Base-by-base conservation (phyloP, 2,113 vertebrate genomes). In the Aspiorhynchus laticeps region DNA sequence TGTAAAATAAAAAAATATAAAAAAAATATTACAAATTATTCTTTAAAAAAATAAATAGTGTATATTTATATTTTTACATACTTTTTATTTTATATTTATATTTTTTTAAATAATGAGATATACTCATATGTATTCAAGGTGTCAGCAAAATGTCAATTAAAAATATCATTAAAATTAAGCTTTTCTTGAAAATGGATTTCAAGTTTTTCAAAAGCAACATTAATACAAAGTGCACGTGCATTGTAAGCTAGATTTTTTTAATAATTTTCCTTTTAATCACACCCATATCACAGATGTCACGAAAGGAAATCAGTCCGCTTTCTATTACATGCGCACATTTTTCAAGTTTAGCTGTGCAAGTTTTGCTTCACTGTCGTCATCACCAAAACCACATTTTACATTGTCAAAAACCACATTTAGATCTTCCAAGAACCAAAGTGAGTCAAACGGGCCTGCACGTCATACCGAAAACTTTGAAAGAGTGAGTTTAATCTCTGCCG, bases 361-460 rank as follows among this genome's bases (percentile, higher is more conserved):
- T 36, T 33, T 79, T 28, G 21, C 24, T 19, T 26, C 26, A 10
- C 36, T 43, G 38, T 43, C 38, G 38, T 82, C 80, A 82, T 46
- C 15, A 82, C 80, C 80, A 67, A 82, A 67, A 24, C 79, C 79
- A 65, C 59, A 81, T 65, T 28, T 28, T 28, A 81, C 36, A 46
- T 43, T 81, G 79, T 28, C 8, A 8, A 65, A 65, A 65, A 65
- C 80, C 80, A 67, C 80, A 82, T 43, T 6, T 10, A 43, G 36
- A 65, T 65, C 59, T 82, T 82, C 80, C 80, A 82, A 43, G 80
- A 82, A 82, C 59, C n/a, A 31, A n/a, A 33, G 24, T 1, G 33
- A n/a, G 21, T 80, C 4, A 79, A 80, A 41, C 4, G 4, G 33
- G 33, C 7, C 4, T 11, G 14, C 41, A 12, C 80, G 80, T 82